Base-by-base conservation (phyloP, 1,140 invertebrate species). In the Bombus huntii region DNA sequence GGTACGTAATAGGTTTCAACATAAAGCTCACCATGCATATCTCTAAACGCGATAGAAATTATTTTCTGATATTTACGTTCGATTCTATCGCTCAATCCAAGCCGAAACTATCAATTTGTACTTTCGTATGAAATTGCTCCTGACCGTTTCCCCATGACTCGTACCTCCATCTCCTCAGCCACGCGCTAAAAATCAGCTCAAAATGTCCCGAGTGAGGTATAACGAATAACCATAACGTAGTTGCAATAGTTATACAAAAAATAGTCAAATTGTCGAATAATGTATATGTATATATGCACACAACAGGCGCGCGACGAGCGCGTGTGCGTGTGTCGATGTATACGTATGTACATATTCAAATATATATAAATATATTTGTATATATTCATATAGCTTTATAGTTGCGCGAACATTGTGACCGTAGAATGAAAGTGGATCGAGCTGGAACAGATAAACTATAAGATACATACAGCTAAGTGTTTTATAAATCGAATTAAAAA, bases 101-200 rank as follows among this genome's bases (percentile, higher is more conserved):
- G 22, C 31, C 15, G 31, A 68, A 68, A 68, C 37, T 39, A 42
- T 3, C 70, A 44, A 72, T n/a, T n/a, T n/a, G 39, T 28, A 72
- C 37, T 42, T 72, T 72, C 13, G 13, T 15, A 72, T n/a, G 25
- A 42, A 42, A n/a, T 13, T 8, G 70, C n/a, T 15, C 15, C 34
- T n/a, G 1, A 37, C 4, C 2, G 10, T 42, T 80, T 22, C 25
- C 25, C n/a, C 25, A n/a, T 70, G 5, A 53, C 47, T 75, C 31
- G 47, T 37, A 42, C 18, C 47, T 28, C 34, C 34, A 90, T 93
- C 94, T 94, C 93, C 94, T 95, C 94, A 93, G 90, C 92, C 94
- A 94, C 92, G 90, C 91, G 92, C 89, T 88, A 94, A 94, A 94
- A 95, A 93, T 93, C 93, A 92, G 92, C 92, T 92, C 92, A 93